These are phyloP conservation scores for Cherax destructor DNA, from an alignment of 1,140 invertebrate genomes.

Conservation along the genomic window DNA sequence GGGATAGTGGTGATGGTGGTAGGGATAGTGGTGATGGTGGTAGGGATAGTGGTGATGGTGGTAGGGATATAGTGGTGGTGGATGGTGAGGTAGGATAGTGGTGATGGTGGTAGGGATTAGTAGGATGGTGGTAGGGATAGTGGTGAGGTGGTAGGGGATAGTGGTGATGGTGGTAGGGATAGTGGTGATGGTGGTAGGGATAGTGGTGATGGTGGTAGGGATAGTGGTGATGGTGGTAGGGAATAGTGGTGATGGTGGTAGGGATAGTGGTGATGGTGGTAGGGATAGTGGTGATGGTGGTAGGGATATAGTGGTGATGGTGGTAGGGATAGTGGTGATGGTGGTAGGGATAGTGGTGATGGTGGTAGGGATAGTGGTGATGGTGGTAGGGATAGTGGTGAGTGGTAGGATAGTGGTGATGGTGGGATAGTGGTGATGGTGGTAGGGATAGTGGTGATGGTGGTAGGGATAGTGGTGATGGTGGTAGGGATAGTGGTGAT, in stretches of 20 bases:
- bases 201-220: no score
- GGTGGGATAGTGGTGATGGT: no score
- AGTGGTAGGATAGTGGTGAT: no score
- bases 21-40: not conserved
- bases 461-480: no score
- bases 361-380: no score
- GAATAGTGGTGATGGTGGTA: not conserved
- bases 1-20: not conserved
- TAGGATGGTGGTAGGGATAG: not conserved
- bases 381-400: no score
- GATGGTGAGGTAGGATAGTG: not conserved
- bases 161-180: not conserved
- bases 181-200: no score
- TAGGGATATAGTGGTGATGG: not conserved
- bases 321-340: not conserved
- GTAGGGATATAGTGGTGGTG: not conserved
- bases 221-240: no score
- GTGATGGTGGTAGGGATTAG: not conserved
- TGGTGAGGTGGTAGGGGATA: not conserved
- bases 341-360: not conserved
- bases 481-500: no score
- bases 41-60: not conserved
- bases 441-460: no score
- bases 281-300: no score
- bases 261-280: not conserved